These are phyloP conservation scores for Octomys mimax DNA, from an alignment of 2,797 vertebrate genomes.

Conservation along the genomic window DNA sequence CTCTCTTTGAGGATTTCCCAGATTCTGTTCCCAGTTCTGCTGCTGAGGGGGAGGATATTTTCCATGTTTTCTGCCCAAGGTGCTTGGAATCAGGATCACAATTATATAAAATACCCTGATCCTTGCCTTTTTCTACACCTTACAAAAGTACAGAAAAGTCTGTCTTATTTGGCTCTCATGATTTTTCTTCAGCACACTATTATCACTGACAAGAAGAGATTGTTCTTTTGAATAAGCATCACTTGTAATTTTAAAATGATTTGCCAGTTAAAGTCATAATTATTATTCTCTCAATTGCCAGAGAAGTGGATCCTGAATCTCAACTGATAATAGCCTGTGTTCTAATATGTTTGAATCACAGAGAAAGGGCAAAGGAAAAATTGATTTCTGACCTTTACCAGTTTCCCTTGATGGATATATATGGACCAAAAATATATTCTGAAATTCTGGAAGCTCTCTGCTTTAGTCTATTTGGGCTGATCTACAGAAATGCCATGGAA, in stretches of 20 bases:
- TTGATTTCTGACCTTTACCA: background rate
- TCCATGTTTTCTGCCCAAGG: background rate
- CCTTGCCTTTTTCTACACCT: background rate
- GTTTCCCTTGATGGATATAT: background rate
- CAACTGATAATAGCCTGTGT: background rate
- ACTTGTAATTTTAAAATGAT: background rate
- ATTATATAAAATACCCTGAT: background rate
- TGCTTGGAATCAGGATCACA: slow-evolving; percentile 7
- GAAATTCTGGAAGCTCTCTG: slow-evolving; percentile 39
- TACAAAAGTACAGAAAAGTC: slow-evolving; percentile 24
- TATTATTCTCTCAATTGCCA: slow-evolving; percentile 30
- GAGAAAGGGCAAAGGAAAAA: background rate
- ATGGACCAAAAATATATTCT: slow-evolving; percentile 29
- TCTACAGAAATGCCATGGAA: background rate
- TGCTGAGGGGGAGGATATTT: background rate
- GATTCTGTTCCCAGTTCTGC: background rate
- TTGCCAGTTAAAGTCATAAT: slow-evolving; percentile 54
- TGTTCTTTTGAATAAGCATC: slow-evolving; percentile 62
- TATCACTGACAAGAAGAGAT: slow-evolving; percentile 21
- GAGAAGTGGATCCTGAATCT: slow-evolving; percentile 36
- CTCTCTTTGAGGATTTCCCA: slow-evolving; percentile 43
- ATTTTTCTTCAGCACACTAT: background rate
- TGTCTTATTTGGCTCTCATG: background rate
- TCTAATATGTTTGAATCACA: background rate
- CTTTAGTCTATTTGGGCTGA: background rate